Evolutionary conservation across 2,888 invertebrate genomes (phyloP), one percentile per base, ranked within the genome.

Genomic region (Trissolcus brochymenae): DNA sequence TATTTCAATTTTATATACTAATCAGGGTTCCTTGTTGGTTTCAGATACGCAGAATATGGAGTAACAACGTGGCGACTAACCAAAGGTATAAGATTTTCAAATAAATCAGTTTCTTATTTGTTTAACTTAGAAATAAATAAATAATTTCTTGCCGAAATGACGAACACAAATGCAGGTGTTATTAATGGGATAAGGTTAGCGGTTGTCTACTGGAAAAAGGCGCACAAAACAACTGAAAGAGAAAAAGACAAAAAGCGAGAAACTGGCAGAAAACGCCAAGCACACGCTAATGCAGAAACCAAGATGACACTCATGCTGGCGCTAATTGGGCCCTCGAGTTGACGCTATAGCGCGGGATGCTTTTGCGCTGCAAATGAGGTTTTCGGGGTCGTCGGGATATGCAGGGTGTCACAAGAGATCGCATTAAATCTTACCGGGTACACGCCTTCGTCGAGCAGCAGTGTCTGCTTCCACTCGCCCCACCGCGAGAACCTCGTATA

Each of bases 271-370:
- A 87, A 87, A 85, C 85, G 85, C 82, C 85, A 87, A 86, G 85
- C 82, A 85, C 84, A 84, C 80, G 82, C 82, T 82, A 87, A 85
- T 86, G 87, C 84, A 85, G 86, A 88, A 87, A 87, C 85, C 83
- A 85, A 86, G 87, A 87, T 87, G 87, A 87, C 87, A 88, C 87
- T 88, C 87, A 85, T 86, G 85, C 82, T 81, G 85, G 86, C 87
- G 85, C 88, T 89, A 89, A 89, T 89, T 89, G 89, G 88, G 86
- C 88, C 88, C 88, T 88, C 88, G 87, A 89, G 88, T 87, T 88
- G 86, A 86, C 85, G 84, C 85, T 82, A 82, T 76, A 79, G 80
- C 79, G 81, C 65, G 56, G 64, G 81, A 81, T 79, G 78, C 80
- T 80, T 65, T 79, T 75, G 60, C 66, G 65, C 50, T 67, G 66